Evolutionary conservation across 2,797 vertebrate species (phyloP).

Genomic region (Hemitrygon akajei): DNA sequence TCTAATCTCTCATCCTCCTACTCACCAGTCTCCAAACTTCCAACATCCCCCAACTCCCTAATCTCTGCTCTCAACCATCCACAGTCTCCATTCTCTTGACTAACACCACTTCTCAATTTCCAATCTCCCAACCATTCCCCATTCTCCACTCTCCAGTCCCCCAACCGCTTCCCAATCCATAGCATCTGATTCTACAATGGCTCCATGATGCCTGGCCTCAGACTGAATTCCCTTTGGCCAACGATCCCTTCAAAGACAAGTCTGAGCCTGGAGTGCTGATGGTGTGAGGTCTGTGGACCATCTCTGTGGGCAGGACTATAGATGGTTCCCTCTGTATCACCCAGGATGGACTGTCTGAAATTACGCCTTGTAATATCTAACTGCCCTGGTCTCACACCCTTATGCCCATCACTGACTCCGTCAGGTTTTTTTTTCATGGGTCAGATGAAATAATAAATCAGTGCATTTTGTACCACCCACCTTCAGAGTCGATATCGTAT

Average conservation of each 20-base stretch:
- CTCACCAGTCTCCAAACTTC: too few species aligned
- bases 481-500: conserved; percentile 80
- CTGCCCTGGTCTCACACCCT: neutral
- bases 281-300: neutral
- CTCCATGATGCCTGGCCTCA: too few species aligned
- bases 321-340: neutral
- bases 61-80: too few species aligned
- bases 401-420: neutral
- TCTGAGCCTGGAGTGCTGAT: neutral
- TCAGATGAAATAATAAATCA: neutral
- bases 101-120: too few species aligned
- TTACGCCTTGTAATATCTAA: neutral
- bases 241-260: neutral
- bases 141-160: too few species aligned
- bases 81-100: too few species aligned
- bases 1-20: neutral
- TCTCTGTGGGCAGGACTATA: neutral
- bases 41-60: too few species aligned
- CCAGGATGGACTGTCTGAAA: neutral
- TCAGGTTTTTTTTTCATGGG: neutral
- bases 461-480: conserved; percentile 47
- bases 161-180: too few species aligned
- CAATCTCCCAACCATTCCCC: too few species aligned
- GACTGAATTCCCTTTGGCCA: neutral
- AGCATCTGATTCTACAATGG: too few species aligned